Evolutionary conservation across 1,140 invertebrate species (phyloP).

Genomic region (Polyergus mexicanus): DNA sequence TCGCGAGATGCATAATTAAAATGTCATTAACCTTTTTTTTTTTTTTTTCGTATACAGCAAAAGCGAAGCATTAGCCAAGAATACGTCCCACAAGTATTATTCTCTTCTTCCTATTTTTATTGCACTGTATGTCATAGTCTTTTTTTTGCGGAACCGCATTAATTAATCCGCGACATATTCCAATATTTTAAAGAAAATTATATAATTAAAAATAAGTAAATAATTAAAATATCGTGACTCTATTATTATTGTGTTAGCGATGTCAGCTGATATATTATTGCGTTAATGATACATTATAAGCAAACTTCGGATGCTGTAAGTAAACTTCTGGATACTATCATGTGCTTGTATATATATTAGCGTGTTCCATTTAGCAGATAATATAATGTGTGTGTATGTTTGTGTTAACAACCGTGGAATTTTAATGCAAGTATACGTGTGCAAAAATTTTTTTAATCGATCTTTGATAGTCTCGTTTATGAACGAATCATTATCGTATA

Average conservation of each 20-base stretch:
- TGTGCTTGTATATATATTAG: neutral
- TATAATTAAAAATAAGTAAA: neutral
- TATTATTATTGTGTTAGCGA: neutral
- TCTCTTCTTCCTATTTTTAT: too few species aligned
- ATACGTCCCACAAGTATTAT: neutral
- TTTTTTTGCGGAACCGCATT: neutral
- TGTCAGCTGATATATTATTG: neutral
- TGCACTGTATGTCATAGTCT: neutral
- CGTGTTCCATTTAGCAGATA: neutral
- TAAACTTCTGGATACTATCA: neutral
- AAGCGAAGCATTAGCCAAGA: neutral
- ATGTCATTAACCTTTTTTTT: neutral
- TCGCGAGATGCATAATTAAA: slow-evolving; percentile 1
- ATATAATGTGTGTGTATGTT: slow-evolving; percentile 1
- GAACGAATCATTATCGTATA: neutral
- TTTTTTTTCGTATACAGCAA: neutral
- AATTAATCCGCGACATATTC: neutral
- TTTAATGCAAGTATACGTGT: slow-evolving; percentile 17
- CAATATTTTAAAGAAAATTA: neutral
- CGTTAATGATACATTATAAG: neutral
- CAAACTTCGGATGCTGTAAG: neutral
- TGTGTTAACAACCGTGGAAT: slow-evolving; percentile 27
- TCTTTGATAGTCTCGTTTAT: neutral
- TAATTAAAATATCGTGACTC: neutral
- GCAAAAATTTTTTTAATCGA: neutral